Evolutionary conservation across 2,888 invertebrate species (phyloP), one percentile per base, ranked within the genome.

Genomic region (Frankliniella intonsa): DNA sequence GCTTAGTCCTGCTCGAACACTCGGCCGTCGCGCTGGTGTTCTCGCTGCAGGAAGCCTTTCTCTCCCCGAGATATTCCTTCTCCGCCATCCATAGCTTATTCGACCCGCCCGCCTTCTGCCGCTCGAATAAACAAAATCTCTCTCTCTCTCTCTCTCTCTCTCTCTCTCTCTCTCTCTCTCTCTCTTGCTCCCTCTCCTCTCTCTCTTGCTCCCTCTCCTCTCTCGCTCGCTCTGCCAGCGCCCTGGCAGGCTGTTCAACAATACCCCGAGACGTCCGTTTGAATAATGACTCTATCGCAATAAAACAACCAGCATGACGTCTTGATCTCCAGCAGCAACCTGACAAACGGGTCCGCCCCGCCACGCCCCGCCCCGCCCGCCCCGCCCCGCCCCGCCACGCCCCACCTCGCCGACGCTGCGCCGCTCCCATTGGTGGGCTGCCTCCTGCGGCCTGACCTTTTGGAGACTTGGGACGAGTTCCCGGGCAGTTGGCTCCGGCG

Each of bases 221-320:
- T 38, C 38, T 38, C 38, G 38, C 38, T 38, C 38, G 38, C 38
- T 3, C 38, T 38, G 38, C 38, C 38, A 38, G 38, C 38, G 38
- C 38, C 38, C 5, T 38, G 38, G 38, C 38, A 5, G 38, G 38
- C 38, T 38, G 38, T 38, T 5, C 55, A 19, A 55, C 55, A 55
- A 55, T 55, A 55, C 55, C 5, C 55, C 55, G 0, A 19, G 19
- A 19, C 38, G 5, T 38, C 38, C 55, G 55, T 19, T 19, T 55
- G 25, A 76, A 76, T 22, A 25, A 76, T 76, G 69, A 22, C 69
- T 76, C 69, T 76, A 76, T 76, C 69, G 69, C 69, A 76, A 76
- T 76, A 76, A 12, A 25, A 76, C 69, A 76, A 76, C 69, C 69
- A 76, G 69, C 69, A 76, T 76, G 69, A 76, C 69, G 69, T 76